Evolutionary conservation across 2,113 vertebrate species (phyloP).

Genomic region (Dasyurus viverrinus): DNA sequence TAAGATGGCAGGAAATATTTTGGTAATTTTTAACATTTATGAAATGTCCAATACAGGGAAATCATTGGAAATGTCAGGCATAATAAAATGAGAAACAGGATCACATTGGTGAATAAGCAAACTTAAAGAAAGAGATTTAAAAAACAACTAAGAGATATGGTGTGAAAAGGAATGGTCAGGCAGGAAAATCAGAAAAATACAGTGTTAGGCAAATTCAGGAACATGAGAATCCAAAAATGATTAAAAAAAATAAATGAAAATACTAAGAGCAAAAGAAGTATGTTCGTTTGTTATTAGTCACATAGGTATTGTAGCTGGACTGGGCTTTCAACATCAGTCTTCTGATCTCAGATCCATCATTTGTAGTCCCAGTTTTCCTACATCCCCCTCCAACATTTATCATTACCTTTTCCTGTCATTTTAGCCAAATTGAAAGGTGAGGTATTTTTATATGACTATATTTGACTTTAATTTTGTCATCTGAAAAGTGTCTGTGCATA

Average conservation of each 20-base stretch:
- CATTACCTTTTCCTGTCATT: too few relatives aligned
- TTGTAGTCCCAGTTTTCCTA: too few relatives aligned
- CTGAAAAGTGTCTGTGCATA: too few relatives aligned
- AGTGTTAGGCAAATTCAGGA: neutral
- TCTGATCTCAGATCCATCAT: neutral
- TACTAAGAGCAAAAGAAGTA: neutral
- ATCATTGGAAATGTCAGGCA: neutral
- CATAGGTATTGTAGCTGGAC: neutral
- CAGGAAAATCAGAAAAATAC: neutral
- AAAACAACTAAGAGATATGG: neutral
- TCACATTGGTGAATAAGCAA: neutral
- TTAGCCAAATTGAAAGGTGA: too few relatives aligned
- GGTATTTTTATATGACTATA: too few relatives aligned
- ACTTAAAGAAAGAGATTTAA: neutral
- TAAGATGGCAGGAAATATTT: too few relatives aligned
- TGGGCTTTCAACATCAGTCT: neutral
- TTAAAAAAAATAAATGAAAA: neutral
- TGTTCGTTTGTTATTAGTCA: neutral
- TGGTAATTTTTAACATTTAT: too few relatives aligned
- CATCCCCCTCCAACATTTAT: too few relatives aligned
- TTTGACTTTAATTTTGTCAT: too few relatives aligned
- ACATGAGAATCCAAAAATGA: neutral
- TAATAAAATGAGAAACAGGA: neutral
- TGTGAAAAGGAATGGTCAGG: neutral
- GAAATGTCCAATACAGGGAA: too few relatives aligned